Evolutionary conservation across 2,113 vertebrate genomes (phyloP).

Genomic region (Oreotrochilus melanogaster): DNA sequence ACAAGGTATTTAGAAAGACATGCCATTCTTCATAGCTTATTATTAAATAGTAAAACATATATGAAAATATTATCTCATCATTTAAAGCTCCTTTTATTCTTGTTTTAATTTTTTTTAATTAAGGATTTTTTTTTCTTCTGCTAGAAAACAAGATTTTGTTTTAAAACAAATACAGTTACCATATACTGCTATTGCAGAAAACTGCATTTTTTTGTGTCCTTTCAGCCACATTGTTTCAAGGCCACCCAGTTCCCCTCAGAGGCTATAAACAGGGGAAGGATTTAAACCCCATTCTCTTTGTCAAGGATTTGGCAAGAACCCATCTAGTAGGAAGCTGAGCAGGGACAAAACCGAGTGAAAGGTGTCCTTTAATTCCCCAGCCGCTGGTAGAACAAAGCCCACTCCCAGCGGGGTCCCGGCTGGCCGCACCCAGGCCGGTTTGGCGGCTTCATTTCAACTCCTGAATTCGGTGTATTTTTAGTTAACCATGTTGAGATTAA

Average conservation of each 20-base stretch:
- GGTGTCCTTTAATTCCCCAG: constrained; percentile 76
- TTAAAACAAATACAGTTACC: constrained; percentile 64
- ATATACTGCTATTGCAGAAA: constrained; percentile 21
- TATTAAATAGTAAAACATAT: neutral
- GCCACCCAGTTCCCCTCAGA: constrained; percentile 60
- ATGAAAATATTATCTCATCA: neutral
- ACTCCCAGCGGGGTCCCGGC: constrained; percentile 47
- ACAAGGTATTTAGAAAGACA: neutral
- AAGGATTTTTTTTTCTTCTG: neutral
- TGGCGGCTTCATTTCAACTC: constrained; percentile 68
- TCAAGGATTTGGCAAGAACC: constrained; percentile 63
- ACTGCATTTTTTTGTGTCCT: constrained; percentile 60
- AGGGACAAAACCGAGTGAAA: constrained; percentile 75
- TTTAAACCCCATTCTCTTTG: constrained; percentile 77
- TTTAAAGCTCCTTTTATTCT: constrained; percentile 12
- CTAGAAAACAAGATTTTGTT: constrained; percentile 50
- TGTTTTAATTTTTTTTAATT: neutral
- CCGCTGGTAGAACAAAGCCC: constrained; percentile 74
- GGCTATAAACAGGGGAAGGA: constrained; percentile 65
- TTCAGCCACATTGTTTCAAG: constrained; percentile 66
- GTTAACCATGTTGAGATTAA: constrained; percentile 83
- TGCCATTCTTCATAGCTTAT: constrained; percentile 1
- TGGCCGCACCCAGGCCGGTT: constrained; percentile 67
- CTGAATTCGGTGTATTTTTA: constrained; percentile 74
- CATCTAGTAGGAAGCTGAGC: constrained; percentile 76